Evolutionary conservation across 2,113 vertebrate species (phyloP).

Genomic region (Loxodonta africana): DNA sequence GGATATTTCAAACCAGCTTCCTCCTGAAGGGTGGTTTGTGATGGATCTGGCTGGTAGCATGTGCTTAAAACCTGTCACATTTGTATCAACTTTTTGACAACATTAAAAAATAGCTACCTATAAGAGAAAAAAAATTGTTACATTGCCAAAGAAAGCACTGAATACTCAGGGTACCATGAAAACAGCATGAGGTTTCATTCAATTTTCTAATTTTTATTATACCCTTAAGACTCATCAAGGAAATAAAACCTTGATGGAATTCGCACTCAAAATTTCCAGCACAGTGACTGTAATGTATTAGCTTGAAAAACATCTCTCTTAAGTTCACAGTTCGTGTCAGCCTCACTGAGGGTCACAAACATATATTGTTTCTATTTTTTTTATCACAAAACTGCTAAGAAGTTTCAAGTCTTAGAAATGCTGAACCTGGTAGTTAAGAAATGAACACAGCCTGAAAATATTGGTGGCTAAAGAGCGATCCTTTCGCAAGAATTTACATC

Average conservation of each 20-base stretch:
- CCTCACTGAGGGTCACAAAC: constrained; percentile 17
- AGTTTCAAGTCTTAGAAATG: constrained; percentile 51
- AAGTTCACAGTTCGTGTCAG: not conserved
- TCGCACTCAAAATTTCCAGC: not conserved
- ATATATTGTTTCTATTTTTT: constrained; percentile 33
- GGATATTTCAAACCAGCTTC: not conserved
- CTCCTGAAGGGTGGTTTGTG: not conserved
- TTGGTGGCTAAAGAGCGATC: not conserved
- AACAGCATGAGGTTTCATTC: not conserved
- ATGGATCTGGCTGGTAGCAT: not conserved
- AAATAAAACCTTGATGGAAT: not conserved
- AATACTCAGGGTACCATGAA: not conserved
- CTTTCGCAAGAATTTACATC: constrained; percentile 25
- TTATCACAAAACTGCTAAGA: constrained; percentile 36
- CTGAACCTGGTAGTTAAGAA: not conserved
- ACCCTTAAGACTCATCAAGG: not conserved
- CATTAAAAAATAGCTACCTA: not conserved
- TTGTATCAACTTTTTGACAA: not conserved
- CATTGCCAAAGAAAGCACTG: not conserved
- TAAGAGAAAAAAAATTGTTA: not conserved
- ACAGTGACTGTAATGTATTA: not conserved
- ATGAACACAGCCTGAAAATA: constrained; percentile 51
- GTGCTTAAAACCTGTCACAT: constrained; percentile 36
- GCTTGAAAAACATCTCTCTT: not conserved
- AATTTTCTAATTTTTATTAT: constrained; percentile 1